These are phyloP conservation scores for Condylura cristata DNA, from an alignment of 2,113 vertebrate species.

Conservation along the genomic window DNA sequence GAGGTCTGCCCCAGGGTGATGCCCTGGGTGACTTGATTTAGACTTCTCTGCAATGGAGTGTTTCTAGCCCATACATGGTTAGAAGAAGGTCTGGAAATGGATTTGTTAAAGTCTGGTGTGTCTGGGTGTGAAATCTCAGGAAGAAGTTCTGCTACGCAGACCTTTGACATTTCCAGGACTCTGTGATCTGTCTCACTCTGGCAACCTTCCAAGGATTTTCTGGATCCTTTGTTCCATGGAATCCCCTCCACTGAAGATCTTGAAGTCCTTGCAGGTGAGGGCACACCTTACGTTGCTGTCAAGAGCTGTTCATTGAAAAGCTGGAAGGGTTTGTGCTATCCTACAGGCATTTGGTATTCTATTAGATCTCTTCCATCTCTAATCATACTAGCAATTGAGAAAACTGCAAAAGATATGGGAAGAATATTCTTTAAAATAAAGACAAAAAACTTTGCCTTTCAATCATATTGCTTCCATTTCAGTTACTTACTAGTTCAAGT, in stretches of 20 bases:
- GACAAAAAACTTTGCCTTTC: neutral
- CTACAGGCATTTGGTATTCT: slow-evolving; percentile 37
- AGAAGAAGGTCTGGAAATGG: neutral
- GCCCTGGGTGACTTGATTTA: neutral
- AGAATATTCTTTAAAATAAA: slow-evolving; percentile 30
- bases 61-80: neutral
- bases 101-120: neutral
- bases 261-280: neutral
- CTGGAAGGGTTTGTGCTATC: slow-evolving; percentile 6
- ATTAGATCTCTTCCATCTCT: neutral
- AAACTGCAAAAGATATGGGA: slow-evolving; percentile 31
- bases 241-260: neutral
- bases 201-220: neutral
- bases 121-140: neutral
- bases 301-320: neutral
- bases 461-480: neutral
- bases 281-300: neutral
- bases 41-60: neutral
- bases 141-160: neutral
- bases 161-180: neutral
- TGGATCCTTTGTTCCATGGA: neutral
- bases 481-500: slow-evolving; percentile 67
- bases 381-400: neutral
- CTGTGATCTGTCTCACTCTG: neutral
- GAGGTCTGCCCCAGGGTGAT: neutral